Evolutionary conservation across 2,797 vertebrate species (phyloP).

Genomic region (Takifugu ocellatus): DNA sequence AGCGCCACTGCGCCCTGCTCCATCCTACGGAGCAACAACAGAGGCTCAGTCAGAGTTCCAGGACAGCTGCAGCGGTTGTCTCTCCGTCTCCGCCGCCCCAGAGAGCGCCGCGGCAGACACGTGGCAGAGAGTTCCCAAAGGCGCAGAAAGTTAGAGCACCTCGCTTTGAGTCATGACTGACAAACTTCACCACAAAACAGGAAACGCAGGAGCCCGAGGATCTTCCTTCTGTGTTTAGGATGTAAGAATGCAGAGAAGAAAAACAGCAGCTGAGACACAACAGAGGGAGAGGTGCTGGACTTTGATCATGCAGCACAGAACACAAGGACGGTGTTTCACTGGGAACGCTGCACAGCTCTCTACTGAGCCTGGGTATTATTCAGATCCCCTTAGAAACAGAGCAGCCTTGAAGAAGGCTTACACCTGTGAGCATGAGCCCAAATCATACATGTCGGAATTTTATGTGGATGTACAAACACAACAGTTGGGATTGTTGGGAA

Average conservation of each 20-base stretch:
- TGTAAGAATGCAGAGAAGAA: conserved; percentile 23
- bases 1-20: no score
- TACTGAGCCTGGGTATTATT: not conserved
- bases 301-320: conserved; percentile 17
- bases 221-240: conserved; percentile 14
- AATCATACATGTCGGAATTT: no score
- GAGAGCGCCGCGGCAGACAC: no score
- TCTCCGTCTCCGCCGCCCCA: no score
- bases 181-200: conserved; percentile 30
- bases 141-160: conserved; percentile 9
- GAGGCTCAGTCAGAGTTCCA: no score
- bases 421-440: not conserved
- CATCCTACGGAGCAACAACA: no score
- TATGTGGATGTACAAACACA: no score
- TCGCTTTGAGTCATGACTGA: conserved; percentile 16
- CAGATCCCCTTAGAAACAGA: not conserved
- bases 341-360: conserved; percentile 1
- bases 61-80: no score
- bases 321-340: conserved; percentile 19
- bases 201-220: conserved; percentile 25
- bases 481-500: no score
- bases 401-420: conserved; percentile 4
- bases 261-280: conserved; percentile 17
- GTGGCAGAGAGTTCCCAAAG: conserved; percentile 1
- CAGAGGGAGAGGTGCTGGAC: conserved; percentile 10